phyloP scores from a whole-genome alignment of 2,888 invertebrate genomes.

The Archips xylosteana region DNA sequence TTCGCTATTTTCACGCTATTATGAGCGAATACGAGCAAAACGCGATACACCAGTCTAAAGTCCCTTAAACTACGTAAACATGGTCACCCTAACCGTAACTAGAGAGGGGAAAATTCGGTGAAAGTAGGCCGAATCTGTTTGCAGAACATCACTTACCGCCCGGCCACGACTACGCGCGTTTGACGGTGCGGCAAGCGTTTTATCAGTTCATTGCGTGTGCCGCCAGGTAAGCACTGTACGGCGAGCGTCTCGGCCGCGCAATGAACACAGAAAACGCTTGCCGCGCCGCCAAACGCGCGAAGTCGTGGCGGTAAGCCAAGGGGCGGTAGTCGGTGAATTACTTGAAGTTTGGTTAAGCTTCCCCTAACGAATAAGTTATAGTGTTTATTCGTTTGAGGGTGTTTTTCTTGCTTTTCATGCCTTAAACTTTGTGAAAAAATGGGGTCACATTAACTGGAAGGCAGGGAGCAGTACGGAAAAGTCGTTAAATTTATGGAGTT shows the following conservation, averaged over 20 bases:
- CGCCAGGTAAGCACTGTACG: too few relatives aligned
- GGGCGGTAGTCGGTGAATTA: conserved; percentile 25
- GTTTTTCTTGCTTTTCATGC: conserved; percentile 18
- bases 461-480: neutral
- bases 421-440: neutral
- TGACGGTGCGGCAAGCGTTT: too few relatives aligned
- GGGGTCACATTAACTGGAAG: neutral
- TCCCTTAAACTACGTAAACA: neutral
- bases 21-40: too few relatives aligned
- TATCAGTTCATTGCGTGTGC: too few relatives aligned
- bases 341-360: conserved; percentile 31
- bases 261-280: too few relatives aligned
- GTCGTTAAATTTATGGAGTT: too few relatives aligned
- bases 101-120: conserved; percentile 45
- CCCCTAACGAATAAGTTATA: conserved; percentile 28
- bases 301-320: conserved; percentile 2
- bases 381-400: conserved; percentile 35
- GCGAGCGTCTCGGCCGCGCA: too few relatives aligned
- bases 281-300: too few relatives aligned
- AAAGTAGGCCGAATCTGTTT: conserved; percentile 58
- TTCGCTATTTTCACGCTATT: too few relatives aligned
- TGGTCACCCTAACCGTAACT: conserved; percentile 43
- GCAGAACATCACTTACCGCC: conserved; percentile 30
- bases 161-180: too few relatives aligned
- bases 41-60: too few relatives aligned